Conservation (phyloP, 2,888 invertebrate genomes). For the Hyppa rectilinea region DNA sequence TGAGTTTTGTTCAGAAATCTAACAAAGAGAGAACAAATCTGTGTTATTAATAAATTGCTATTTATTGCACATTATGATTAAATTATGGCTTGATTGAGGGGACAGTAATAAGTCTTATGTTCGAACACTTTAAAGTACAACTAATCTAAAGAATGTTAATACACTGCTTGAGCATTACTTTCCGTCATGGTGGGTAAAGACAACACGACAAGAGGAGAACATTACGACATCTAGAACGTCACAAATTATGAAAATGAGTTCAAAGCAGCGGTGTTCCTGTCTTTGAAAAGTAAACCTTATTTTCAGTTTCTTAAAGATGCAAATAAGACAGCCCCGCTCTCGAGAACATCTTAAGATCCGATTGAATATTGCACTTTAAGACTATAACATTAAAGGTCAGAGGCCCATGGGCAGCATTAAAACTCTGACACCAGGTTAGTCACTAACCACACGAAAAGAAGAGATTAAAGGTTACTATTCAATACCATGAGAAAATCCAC, state of each 20-base stretch:
- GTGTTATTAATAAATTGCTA: slow-evolving; percentile 31
- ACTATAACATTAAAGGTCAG: neutral
- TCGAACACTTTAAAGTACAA: slow-evolving; percentile 47
- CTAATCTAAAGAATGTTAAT: slow-evolving; percentile 40
- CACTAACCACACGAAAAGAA: too few species aligned
- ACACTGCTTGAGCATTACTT: slow-evolving; percentile 70
- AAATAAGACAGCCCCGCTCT: neutral
- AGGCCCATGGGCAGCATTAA: too few species aligned
- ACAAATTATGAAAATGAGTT: neutral
- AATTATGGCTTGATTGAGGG: slow-evolving; percentile 24
- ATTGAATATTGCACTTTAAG: slow-evolving; percentile 1
- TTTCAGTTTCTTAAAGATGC: neutral
- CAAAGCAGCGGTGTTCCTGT: neutral
- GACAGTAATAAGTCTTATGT: slow-evolving; percentile 53
- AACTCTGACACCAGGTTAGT: too few species aligned
- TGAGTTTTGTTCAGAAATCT: too few species aligned
- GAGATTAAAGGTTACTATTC: slow-evolving; percentile 16
- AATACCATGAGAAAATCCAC: neutral
- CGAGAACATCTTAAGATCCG: neutral
- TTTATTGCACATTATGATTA: slow-evolving; percentile 40
- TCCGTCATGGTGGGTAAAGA: slow-evolving; percentile 67
- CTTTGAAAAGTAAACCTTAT: slow-evolving; percentile 20
- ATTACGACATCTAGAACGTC: slow-evolving; percentile 1
- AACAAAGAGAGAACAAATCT: too few species aligned
- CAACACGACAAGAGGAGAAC: slow-evolving; percentile 9